Evolutionary conservation across 2,797 vertebrate species (phyloP).

Genomic region (Enteromius paludinosus): DNA sequence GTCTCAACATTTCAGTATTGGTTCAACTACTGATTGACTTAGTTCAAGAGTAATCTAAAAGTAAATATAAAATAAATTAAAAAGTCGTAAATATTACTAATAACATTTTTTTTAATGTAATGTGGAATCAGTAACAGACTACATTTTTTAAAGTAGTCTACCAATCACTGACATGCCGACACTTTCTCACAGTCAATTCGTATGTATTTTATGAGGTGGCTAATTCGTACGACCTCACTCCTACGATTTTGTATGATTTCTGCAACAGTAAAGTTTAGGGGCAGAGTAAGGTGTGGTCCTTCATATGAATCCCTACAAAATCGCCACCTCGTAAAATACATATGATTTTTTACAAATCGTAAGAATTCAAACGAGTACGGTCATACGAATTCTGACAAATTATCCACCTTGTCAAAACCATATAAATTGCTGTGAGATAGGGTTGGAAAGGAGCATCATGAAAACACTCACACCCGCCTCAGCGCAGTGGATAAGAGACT

Average conservation of each 20-base stretch:
- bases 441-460: neutral
- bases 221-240: neutral
- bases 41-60: too few species aligned
- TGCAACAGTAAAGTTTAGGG: neutral
- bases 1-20: too few species aligned
- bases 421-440: neutral
- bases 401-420: neutral
- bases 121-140: too few species aligned
- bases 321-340: neutral
- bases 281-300: neutral
- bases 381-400: neutral
- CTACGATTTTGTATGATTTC: neutral
- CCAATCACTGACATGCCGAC: neutral
- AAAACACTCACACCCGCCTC: slow-evolving; percentile 6
- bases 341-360: neutral
- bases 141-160: neutral
- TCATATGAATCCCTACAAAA: neutral
- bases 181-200: neutral
- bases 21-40: too few species aligned
- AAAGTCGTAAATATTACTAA: too few species aligned
- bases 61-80: too few species aligned
- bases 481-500: neutral
- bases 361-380: neutral
- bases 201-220: neutral
- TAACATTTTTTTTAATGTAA: too few species aligned